Evolutionary conservation across 1,140 invertebrate species (phyloP).

Genomic region (Drosophila setifemur): DNA sequence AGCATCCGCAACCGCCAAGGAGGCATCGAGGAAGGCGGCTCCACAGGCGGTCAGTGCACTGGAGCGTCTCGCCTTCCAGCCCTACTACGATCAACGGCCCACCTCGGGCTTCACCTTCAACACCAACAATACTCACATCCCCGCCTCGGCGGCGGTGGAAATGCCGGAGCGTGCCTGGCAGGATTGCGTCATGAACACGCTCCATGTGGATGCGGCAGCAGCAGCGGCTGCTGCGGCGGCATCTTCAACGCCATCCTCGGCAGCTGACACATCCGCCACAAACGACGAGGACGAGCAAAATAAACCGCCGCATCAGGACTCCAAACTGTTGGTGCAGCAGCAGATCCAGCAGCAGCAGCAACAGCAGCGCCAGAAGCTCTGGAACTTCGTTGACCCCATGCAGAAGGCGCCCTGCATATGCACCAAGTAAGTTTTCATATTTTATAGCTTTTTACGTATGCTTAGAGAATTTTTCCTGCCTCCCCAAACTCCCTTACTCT

Average conservation of each 20-base stretch:
- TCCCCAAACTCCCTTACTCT: not conserved
- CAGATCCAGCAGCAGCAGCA: slow-evolving; percentile 67
- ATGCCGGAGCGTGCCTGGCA: slow-evolving; percentile 91
- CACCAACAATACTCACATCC: slow-evolving; percentile 80
- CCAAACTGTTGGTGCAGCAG: slow-evolving; percentile 63
- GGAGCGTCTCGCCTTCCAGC: slow-evolving; percentile 72
- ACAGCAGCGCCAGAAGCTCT: slow-evolving; percentile 81
- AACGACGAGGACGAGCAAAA: slow-evolving; percentile 45
- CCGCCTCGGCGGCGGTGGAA: slow-evolving; percentile 84
- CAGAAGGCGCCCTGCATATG: slow-evolving; percentile 91
- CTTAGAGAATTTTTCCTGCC: not conserved
- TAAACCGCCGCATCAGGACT: slow-evolving; percentile 50
- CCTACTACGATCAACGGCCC: slow-evolving; percentile 75
- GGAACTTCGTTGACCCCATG: slow-evolving; percentile 94
- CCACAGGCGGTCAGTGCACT: slow-evolving; percentile 61
- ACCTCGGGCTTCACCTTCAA: slow-evolving; percentile 81
- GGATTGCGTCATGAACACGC: slow-evolving; percentile 85
- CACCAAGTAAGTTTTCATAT: slow-evolving; percentile 86
- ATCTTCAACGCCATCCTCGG: not conserved
- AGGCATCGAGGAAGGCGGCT: slow-evolving; percentile 39
- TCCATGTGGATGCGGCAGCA: slow-evolving; percentile 61
- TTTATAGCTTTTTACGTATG: not conserved
- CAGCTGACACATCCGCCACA: slow-evolving; percentile 1
- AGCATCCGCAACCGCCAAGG: slow-evolving; percentile 14
- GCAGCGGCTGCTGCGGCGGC: slow-evolving; percentile 21